Base-by-base conservation (phyloP, 2,888 invertebrate genomes). In the Nymphalis c-album region DNA sequence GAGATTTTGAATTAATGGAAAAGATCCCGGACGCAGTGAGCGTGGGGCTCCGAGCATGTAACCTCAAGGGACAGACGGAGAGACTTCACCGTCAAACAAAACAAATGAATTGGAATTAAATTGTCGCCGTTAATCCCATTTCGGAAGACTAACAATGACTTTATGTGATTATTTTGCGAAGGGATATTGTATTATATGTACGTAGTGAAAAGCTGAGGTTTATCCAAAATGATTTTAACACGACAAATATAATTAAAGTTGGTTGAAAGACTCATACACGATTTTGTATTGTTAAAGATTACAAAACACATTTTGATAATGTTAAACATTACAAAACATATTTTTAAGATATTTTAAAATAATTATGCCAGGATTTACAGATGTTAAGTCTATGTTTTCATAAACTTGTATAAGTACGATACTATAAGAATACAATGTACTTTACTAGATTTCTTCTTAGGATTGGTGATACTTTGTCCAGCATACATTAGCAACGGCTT, bases 1-100 rank as follows among this genome's bases (percentile, higher is more conserved):
- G 55, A 47, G 48, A 58, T 68, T 63, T 71, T 66, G 74, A 74
- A 75, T 77, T 78, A 80, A 80, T 79, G 77, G 75, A 78, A 80
- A 80, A 77, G 75, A 63, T 40, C 46, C 40, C 53, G 63, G 22
- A 18, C 17, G 63, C 46, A 55, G 57, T 58, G 60, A 18, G 48
- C 73, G 74, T 77, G 78, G 74, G 73, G 40, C 51, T 47, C 60
- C 13, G 40, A 40, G 50, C 58, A 46, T 59, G 60, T 57, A 26
- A 20, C 48, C 68, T 60, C 71, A 22, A 47, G 68, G 68, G 71
- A 57, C 53, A 51, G 35, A 22, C 60, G 40, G 48, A 20, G n/a
- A 60, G 35, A 63, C 55, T 46, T 48, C 40, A 46, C 31, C 58
- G 70, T 51, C 72, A 58, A 66, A 74, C 72, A 73, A 74, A 76